Base-by-base conservation (phyloP, 2,797 vertebrate species). In the Sparidentex hasta region DNA sequence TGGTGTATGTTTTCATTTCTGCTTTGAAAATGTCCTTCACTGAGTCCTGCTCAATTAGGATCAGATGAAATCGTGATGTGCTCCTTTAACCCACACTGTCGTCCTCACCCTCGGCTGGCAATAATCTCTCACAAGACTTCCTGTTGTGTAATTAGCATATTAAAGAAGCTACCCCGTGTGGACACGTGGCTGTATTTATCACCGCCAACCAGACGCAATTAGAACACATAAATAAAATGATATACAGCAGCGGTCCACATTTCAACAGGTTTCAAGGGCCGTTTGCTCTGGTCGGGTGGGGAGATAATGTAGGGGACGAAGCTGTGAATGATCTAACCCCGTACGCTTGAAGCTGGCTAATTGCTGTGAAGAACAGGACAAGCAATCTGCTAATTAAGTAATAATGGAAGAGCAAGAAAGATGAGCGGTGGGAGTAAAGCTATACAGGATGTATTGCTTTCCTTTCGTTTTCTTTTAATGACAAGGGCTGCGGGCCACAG, bases 71-170 rank as follows among this genome's bases (percentile, higher is more conserved):
- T 25, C 29, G 71, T 7, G 50, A 50, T 52, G 76, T 77, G 65
- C 80, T 84, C 70, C 72, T 83, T 86, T 85, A 87, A 77, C 81
- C 79, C 65, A 73, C 71, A 6, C 47, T 6, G 20, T 38, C 66
- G 21, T 66, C 57, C 33, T 79, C 80, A 82, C 80, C 84, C 76
- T 71, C 63, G 3, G 58, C 85, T 76, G 20, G 2, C 18, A 16
- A 79, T 82, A 71, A 87, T 88, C 81, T 88, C 81, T 81, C 74
- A 75, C 65, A 69, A 68, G 75, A 68, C 79, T 65, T 86, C 94
- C 86, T 72, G 76, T 86, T 67, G 87, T 18, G 84, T 75, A 80
- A 94, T 94, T 93, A 90, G 83, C 93, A 95, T 94, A 92, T 94
- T 90, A 92, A 95, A 93, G 90, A 86, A 92, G 87, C 58, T 76